phyloP scores from a whole-genome alignment of 2,113 vertebrate genomes.

The Albula glossodonta region DNA sequence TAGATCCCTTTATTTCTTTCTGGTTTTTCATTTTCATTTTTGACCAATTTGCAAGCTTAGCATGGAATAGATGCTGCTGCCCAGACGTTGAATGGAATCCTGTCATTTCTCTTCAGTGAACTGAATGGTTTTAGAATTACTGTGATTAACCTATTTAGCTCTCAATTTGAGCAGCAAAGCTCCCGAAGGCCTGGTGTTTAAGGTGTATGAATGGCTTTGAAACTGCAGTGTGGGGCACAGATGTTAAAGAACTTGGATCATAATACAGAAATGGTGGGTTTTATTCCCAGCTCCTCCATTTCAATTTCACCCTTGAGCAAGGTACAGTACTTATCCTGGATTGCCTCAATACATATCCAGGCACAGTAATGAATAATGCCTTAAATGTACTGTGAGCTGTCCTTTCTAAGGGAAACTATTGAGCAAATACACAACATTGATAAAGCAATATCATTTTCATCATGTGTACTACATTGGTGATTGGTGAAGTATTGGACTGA shows the following conservation, averaged over 20 bases:
- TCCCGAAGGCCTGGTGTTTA: too few species aligned
- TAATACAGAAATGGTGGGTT: background rate
- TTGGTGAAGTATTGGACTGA: background rate
- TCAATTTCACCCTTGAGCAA: background rate
- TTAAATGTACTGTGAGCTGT: background rate
- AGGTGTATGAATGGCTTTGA: background rate
- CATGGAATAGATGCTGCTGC: background rate
- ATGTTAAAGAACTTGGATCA: background rate
- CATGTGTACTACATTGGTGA: background rate
- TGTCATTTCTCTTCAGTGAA: background rate
- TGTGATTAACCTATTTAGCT: background rate
- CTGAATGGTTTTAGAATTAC: background rate
- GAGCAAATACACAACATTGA: background rate
- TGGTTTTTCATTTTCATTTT: background rate
- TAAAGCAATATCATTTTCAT: background rate
- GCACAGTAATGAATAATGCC: background rate
- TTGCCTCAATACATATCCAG: too few species aligned
- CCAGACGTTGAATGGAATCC: background rate
- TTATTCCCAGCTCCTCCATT: background rate
- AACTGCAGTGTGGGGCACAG: background rate
- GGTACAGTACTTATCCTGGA: background rate
- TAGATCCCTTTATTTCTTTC: background rate
- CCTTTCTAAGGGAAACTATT: too few species aligned
- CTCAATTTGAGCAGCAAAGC: background rate
- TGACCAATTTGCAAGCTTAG: conserved; percentile 1